These are phyloP conservation scores for Neotoxoptera formosana DNA, from an alignment of 1,140 invertebrate genomes.

Conservation along the genomic window DNA sequence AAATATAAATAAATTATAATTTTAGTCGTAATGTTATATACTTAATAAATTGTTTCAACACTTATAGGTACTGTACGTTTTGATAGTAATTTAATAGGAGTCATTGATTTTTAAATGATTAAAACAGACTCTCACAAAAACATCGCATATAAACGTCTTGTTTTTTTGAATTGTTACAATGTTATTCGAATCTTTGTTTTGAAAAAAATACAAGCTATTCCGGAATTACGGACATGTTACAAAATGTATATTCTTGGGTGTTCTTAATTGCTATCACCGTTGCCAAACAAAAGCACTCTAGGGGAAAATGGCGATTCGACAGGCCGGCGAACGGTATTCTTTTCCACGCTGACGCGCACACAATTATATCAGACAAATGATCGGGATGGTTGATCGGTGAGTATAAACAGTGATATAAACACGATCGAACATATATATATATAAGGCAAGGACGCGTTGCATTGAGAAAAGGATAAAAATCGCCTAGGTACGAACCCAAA, in stretches of 20 bases:
- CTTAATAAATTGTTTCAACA: neutral
- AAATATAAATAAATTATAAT: no score
- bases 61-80: neutral
- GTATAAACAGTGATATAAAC: slow-evolving; percentile 14
- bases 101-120: neutral
- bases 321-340: neutral
- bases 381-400: neutral
- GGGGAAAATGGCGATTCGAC: neutral
- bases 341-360: slow-evolving; percentile 46
- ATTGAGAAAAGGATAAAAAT: slow-evolving; percentile 27
- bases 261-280: neutral
- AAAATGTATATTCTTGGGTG: neutral
- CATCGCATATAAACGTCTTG: neutral
- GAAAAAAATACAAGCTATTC: neutral
- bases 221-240: neutral
- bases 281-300: neutral
- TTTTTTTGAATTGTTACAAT: neutral
- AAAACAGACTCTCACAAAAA: neutral
- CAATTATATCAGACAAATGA: neutral
- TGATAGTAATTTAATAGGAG: neutral
- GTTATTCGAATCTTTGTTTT: neutral
- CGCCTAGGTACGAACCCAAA: neutral
- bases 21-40: no score
- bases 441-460: neutral
- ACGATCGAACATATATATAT: neutral